These are phyloP conservation scores for Lordiphosa stackelbergi DNA, from an alignment of 1,140 invertebrate species.

Conservation along the genomic window DNA sequence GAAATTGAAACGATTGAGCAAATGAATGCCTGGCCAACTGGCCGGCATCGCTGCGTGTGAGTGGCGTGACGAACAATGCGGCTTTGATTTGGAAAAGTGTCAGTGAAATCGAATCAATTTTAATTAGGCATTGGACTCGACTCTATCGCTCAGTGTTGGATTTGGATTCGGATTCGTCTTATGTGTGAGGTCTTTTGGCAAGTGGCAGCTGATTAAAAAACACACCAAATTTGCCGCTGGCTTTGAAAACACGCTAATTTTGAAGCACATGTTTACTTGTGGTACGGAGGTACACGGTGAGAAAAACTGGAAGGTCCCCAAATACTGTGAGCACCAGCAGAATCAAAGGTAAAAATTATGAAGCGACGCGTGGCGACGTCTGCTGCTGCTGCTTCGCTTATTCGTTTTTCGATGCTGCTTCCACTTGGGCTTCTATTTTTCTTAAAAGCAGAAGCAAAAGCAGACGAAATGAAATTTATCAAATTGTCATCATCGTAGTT, in stretches of 20 bases:
- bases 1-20: conserved; percentile 72
- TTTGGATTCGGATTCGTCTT: conserved; percentile 28
- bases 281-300: conserved; percentile 17
- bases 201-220: conserved; percentile 71
- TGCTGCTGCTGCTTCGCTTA: too few species aligned
- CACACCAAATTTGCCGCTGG: conserved; percentile 53
- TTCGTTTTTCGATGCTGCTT: too few species aligned
- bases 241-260: conserved; percentile 41
- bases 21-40: conserved; percentile 44
- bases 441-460: too few species aligned
- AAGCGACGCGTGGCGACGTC: too few species aligned
- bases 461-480: too few species aligned
- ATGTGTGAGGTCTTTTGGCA: conserved; percentile 49
- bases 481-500: too few species aligned
- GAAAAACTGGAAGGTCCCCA: neutral
- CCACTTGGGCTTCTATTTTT: too few species aligned
- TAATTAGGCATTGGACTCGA: conserved; percentile 65
- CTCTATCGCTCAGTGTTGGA: conserved; percentile 10
- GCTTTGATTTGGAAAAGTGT: conserved; percentile 70
- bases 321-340: too few species aligned
- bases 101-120: conserved; percentile 75
- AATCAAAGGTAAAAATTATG: too few species aligned
- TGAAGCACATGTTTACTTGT: conserved; percentile 41
- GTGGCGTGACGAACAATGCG: conserved; percentile 69
- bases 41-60: conserved; percentile 29